Conservation (phyloP, 2,888 invertebrate species). For the Troides helena region DNA sequence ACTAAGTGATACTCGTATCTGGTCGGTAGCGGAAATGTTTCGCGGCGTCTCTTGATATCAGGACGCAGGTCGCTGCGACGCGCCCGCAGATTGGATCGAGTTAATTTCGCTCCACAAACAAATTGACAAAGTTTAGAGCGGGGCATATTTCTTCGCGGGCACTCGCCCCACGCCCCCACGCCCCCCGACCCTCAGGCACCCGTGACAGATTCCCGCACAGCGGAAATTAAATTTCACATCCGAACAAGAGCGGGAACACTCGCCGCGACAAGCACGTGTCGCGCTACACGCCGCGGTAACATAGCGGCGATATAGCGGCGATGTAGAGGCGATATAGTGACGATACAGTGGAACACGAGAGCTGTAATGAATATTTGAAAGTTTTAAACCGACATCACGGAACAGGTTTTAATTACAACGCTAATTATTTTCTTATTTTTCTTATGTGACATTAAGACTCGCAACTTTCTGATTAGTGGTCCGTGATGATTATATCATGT, state of each 20-base stretch:
- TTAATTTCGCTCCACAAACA: conserved; percentile 81
- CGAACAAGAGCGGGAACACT: conserved; percentile 72
- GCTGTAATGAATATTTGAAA: conserved; percentile 8
- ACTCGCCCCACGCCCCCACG: conserved; percentile 43
- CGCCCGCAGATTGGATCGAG: conserved; percentile 79
- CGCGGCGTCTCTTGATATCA: conserved; percentile 53
- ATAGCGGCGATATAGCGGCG: conserved; percentile 39
- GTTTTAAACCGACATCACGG: no score
- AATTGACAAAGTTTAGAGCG: conserved; percentile 81
- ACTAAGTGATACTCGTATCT: conserved; percentile 44
- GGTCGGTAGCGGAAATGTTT: conserved; percentile 59
- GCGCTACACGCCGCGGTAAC: conserved; percentile 43
- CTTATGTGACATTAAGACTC: no score
- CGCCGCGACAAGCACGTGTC: conserved; percentile 69
- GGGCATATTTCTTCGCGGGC: conserved; percentile 76
- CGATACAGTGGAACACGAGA: neutral
- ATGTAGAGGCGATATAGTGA: neutral
- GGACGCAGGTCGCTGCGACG: conserved; percentile 61
- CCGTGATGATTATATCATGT: no score
- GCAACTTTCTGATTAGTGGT: no score
- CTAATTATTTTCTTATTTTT: no score
- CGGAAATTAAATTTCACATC: conserved; percentile 81
- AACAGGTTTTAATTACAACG: no score
- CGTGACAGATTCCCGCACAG: conserved; percentile 72
- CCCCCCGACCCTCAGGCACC: conserved; percentile 46